Evolutionary conservation across 2,888 invertebrate genomes (phyloP), one percentile per base, ranked within the genome.

Genomic region (Callinectes sapidus): DNA sequence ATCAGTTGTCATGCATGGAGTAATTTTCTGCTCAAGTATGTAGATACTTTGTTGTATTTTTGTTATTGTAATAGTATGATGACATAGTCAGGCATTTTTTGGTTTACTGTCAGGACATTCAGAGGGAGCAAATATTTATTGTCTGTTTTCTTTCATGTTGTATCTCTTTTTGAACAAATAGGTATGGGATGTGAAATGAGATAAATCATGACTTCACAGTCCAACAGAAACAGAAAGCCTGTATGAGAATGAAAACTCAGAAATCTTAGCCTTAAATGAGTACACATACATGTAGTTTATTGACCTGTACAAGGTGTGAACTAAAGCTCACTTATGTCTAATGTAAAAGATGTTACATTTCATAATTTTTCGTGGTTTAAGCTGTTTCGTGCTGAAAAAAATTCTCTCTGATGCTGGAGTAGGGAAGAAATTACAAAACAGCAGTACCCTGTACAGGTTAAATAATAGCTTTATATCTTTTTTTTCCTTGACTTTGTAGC

Each of bases 1-100:
- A 90, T 93, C 35, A 91, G 89, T 18, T 93, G 92, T 61, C 55
- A 92, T 90, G 93, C 92, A 10, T 94, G 94, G 93, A 86, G 90
- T 48, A 91, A 89, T 71, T 94, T 93, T 55, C 48, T 94, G 13
- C 77, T 87, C 23, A 91, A 90, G 93, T 93, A 89, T 88, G 92
- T 87, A 16, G 77, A 32, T 48, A 23, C n/a, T n/a, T n/a, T n/a
- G n/a, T n/a, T n/a, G 8, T 71, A n/a, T 71, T 71, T 71, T 71
- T 8, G 71, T 71, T 28, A 6, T 71, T 28, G 28, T 71, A 2
- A 10, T 71, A 13, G 71, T 13, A n/a, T 28, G 2, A 2, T 71
- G 71, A 28, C n/a, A 28, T 28, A 28, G 71, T 71, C n/a, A 23
- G 28, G 61, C 61, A 61, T 23, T 1, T 1, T 13, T n/a, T 28